Evolutionary conservation across 2,888 invertebrate species (phyloP).

Genomic region (Apoda limacodes): DNA sequence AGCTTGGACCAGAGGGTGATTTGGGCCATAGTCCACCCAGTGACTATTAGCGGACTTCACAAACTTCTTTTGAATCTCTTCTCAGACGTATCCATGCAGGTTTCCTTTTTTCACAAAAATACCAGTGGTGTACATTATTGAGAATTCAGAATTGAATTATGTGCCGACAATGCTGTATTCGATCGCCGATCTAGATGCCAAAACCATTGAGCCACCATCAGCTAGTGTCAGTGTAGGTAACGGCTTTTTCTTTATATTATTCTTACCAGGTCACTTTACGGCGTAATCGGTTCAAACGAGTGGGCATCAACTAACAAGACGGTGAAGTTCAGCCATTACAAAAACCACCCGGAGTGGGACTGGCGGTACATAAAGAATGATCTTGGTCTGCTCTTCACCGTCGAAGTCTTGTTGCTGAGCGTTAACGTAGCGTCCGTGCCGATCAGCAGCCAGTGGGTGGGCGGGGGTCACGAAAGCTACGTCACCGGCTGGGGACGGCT

Average conservation of each 20-base stretch:
- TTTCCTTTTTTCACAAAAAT: no score
- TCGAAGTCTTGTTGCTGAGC: slow-evolving; percentile 10
- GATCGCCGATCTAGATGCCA: no score
- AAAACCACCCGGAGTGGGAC: slow-evolving; percentile 28
- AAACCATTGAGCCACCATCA: no score
- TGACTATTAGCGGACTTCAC: no score
- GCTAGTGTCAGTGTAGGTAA: no score
- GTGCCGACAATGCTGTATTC: no score
- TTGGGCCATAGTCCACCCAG: no score
- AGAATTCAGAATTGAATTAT: no score
- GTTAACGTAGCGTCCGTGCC: slow-evolving; percentile 15
- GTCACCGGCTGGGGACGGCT: slow-evolving; percentile 33
- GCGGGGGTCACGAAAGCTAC: slow-evolving; percentile 14
- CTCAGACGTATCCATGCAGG: no score
- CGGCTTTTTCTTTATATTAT: neutral
- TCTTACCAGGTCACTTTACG: slow-evolving; percentile 21
- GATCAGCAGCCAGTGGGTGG: slow-evolving; percentile 18
- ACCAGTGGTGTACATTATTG: no score
- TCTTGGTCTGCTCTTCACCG: slow-evolving; percentile 21
- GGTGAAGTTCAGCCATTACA: slow-evolving; percentile 19
- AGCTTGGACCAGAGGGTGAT: no score
- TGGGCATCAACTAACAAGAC: slow-evolving; percentile 22
- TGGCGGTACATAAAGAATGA: slow-evolving; percentile 26
- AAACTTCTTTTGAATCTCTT: no score
- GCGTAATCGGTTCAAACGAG: slow-evolving; percentile 24